Base-by-base conservation (phyloP, 2,113 vertebrate species). In the Aegithalos caudatus region DNA sequence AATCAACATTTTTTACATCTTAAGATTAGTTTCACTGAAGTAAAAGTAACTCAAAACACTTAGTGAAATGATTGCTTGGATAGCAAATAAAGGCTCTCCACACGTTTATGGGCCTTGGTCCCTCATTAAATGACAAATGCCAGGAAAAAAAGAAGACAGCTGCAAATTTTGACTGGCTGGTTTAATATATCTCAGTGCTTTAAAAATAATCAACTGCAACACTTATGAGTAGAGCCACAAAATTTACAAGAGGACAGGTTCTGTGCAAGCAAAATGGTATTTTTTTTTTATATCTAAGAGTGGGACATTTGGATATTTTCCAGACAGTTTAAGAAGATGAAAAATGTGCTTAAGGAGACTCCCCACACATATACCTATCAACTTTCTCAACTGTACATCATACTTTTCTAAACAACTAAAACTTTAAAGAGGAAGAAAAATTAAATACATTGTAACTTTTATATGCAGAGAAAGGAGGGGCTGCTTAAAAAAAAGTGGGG, bases 381-480 rank as follows among this genome's bases (percentile, higher is more conserved):
- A 88, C 71, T 86, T 71, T 87, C 76, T 82, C 60, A 51, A 51
- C 54, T 88, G 90, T 65, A 91, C 62, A 74, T 60, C 25, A 33
- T 37, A 86, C 31, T 74, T 73, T 53, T 60, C 79, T 86, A 92
- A 88, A 37, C 67, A 93, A 83, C 82, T 86, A 92, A 88, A 94
- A 77, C 50, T 58, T 71, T 37, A 33, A 89, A 61, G 77, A 76
- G 28, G 66, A 73, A 84, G 28, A 71, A 87, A 72, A 91, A 29
- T 92, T 87, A 95, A 95, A 93, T 86, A 86, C 60, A 64, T 23
- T 33, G 28, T 82, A 79, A 56, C 40, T 94, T 94, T 60, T 58
- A 61, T 96, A 81, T 61, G 93, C 31, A 78, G 82, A 83, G 81
- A 88, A 74, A 93, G 28, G 40, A 96, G 20, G 64, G 44, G 37